Evolutionary conservation across 2,888 invertebrate species (phyloP).

Genomic region (Holacanthella duospinosa): DNA sequence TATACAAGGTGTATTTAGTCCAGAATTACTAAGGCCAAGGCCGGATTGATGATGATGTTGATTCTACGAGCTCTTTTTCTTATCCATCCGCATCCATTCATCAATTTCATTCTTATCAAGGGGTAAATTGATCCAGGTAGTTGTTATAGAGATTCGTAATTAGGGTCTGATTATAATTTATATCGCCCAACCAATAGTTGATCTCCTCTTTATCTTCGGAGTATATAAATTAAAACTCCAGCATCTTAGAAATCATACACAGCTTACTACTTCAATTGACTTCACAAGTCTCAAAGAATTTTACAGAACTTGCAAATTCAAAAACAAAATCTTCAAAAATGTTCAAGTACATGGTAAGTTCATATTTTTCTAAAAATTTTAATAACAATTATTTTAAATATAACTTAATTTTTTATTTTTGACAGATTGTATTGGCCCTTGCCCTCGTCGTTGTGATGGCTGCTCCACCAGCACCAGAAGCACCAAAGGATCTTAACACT

Average conservation of each 20-base stretch:
- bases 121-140: neutral
- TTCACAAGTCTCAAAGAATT: neutral
- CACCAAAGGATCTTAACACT: neutral
- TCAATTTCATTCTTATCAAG: neutral
- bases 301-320: neutral
- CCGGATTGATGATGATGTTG: neutral
- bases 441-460: constrained; percentile 1
- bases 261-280: too few relatives aligned
- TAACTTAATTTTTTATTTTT: neutral
- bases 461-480: neutral
- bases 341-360: constrained; percentile 3
- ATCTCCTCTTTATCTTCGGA: neutral
- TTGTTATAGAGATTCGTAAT: too few relatives aligned
- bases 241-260: neutral
- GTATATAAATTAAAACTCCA: neutral
- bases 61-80: neutral
- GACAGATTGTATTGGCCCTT: constrained; percentile 4
- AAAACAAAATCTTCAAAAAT: neutral
- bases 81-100: neutral
- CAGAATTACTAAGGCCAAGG: neutral
- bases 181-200: too few relatives aligned
- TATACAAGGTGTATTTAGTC: neutral
- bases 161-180: too few relatives aligned
- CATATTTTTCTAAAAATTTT: neutral
- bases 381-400: neutral